Base-by-base conservation (phyloP, 2,113 vertebrate species). In the Alligator mississippiensis region DNA sequence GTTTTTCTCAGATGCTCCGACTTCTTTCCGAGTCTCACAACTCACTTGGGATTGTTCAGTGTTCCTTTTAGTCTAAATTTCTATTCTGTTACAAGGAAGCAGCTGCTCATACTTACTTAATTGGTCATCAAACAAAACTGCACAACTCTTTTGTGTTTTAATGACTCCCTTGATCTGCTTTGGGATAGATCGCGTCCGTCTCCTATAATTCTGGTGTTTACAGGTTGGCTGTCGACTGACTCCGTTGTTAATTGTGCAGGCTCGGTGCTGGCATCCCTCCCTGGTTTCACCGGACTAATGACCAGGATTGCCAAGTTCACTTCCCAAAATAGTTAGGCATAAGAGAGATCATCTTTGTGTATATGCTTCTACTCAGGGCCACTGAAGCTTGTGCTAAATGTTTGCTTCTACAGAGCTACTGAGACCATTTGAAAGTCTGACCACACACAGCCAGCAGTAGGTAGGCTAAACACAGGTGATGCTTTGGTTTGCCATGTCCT, bases 221-320 rank as follows among this genome's bases (percentile, higher is more conserved):
- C 84, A 87, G 24, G 54, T 7, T 89, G 95, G 93, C 83, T 76
- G 63, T 0, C 0, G 80, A 92, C 9, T 5, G 57, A 79, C 22
- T 9, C 88, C 80, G 68, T 54, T 34, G 59, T 60, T 2, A 0
- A 78, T 2, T 2, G 1, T 11, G 60, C 54, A 64, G 34, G 59
- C 77, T 87, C 85, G 27, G 24, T 59, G 27, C 80, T 70, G 70
- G 77, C 77, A 76, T 80, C 82, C n/a, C 4, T 88, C 82, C 90
- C 93, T 84, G 0, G 11, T 0, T 1, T 60, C 1, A 0, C 0
- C 0, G 70, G 58, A 55, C 64, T 1, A n/a, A 1, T 3, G 59
- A 70, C 59, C 11, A 2, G 55, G 59, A 28, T 38, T 0, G 19
- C 64, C 47, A 78, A 0, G 0, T 14, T 77, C 47, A 59, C 0